Evolutionary conservation across 2,113 vertebrate genomes (phyloP), one percentile per base, ranked within the genome.

Genomic region (Tinamus guttatus): DNA sequence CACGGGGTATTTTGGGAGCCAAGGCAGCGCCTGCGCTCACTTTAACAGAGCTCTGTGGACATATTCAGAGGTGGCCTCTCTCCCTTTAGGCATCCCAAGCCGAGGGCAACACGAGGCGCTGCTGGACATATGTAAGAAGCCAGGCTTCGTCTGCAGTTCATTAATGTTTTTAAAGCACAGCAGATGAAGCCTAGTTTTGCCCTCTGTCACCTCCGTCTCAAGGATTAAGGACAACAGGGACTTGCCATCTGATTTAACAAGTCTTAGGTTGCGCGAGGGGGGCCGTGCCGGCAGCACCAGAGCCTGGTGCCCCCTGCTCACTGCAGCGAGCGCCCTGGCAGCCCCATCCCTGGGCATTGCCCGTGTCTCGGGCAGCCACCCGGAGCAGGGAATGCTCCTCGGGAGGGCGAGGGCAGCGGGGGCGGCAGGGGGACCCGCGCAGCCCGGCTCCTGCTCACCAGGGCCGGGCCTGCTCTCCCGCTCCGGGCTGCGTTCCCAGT

Each of bases 391-490:
- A 58, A 36, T 3, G 43, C 12, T 60, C 59, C 63, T 59, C 52
- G 14, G 19, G 21, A 5, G 2, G 22, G 32, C 3, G 2, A 34
- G 38, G 30, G 19, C 47, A 9, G 0, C 0, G 0, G 1, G 19
- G 24, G 13, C 60, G 21, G 40, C 27, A 56, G 45, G 38, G 25
- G 36, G 7, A 74, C 25, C 60, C 78, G 27, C 58, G 93, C 49
- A 58, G 27, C 12, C 16, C 30, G 11, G 13, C 14, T 18, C 4
- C 1, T 54, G 73, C 18, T 76, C 18, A 7, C 28, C n/a, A 49
- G 60, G 13, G 16, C 40, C 36, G 58, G 38, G 2, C 24, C 71
- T 81, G 41, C 34, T 5, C 18, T 68, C 5, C 11, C 15, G 17
- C 20, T 51, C 47, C 13, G 32, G 8, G 15, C 71, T 54, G 41